A percentile compares a stretch with the other conserved stretches of the same genome.
phyloP scores from a whole-genome alignment of 2,888 invertebrate species.

The Pardosa pseudoannulata region DNA sequence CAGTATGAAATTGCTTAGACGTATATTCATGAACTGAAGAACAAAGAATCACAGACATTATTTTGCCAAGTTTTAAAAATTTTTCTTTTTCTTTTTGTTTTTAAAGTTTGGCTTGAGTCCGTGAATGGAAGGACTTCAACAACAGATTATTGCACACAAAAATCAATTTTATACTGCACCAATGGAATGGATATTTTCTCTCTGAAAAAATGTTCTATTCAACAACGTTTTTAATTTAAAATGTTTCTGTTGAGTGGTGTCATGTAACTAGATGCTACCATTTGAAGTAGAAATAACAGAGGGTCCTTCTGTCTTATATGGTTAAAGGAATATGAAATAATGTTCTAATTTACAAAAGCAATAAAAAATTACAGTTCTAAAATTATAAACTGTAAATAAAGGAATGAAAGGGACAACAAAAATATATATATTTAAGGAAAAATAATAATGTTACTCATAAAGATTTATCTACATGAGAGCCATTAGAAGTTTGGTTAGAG shows the following conservation, averaged over 20 bases:
- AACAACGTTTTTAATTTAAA: slow-evolving; percentile 62
- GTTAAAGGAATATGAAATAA: slow-evolving; percentile 50
- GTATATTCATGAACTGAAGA: slow-evolving; percentile 67
- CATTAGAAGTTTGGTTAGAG: slow-evolving; percentile 58
- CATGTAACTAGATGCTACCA: slow-evolving; percentile 57
- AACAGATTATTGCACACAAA: slow-evolving; percentile 71
- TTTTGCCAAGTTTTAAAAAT: slow-evolving; percentile 54
- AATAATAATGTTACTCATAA: slow-evolving; percentile 59
- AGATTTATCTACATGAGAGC: slow-evolving; percentile 69
- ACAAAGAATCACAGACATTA: slow-evolving; percentile 71
- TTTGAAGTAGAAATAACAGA: slow-evolving; percentile 64
- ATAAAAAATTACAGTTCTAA: slow-evolving; percentile 62
- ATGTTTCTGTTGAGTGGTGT: slow-evolving; percentile 53
- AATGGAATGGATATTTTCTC: slow-evolving; percentile 68
- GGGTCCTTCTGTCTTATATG: slow-evolving; percentile 29
- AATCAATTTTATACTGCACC: slow-evolving; percentile 67
- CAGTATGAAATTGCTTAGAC: slow-evolving; percentile 65
- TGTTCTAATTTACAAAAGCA: slow-evolving; percentile 54
- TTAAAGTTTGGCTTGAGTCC: slow-evolving; percentile 57
- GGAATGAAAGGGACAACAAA: slow-evolving; percentile 42
- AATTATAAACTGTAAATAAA: slow-evolving; percentile 66
- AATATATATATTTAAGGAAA: slow-evolving; percentile 40
- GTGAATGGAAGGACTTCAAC: slow-evolving; percentile 68
- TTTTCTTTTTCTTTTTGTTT: slow-evolving; percentile 10
- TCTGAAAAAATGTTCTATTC: slow-evolving; percentile 59